A percentile compares a stretch with the other conserved stretches of the same genome.
Evolutionary conservation across 2,113 vertebrate species (phyloP).

Genomic region (Burhinus oedicnemus): DNA sequence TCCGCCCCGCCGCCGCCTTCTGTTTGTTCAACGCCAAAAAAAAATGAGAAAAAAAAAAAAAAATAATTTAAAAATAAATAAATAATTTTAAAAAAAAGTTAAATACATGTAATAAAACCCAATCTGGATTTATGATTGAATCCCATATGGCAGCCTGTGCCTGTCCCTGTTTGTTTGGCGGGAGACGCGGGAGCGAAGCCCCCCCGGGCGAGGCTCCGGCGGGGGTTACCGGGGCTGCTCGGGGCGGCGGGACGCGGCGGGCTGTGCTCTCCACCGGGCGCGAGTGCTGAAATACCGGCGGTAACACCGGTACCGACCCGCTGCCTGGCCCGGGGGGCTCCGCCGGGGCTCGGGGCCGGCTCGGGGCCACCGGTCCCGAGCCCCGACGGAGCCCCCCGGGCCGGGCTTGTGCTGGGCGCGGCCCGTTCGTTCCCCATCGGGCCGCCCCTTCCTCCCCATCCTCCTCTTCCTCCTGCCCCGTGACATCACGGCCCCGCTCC

Average conservation of each 20-base stretch:
- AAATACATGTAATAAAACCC: constrained; percentile 81
- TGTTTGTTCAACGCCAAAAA: constrained; percentile 81
- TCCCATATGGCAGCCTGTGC: constrained; percentile 81
- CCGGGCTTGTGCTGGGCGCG: not conserved
- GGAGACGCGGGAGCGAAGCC: not conserved
- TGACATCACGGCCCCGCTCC: not conserved
- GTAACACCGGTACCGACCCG: fast-evolving
- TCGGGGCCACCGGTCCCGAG: not conserved
- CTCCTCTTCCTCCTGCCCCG: not conserved
- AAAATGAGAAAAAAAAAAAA: constrained; percentile 66
- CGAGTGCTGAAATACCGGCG: constrained; percentile 44
- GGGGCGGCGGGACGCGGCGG: not conserved
- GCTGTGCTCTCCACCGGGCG: constrained; percentile 27
- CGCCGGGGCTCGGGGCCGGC: not conserved
- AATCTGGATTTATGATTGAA: constrained; percentile 80
- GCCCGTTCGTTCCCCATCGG: not conserved
- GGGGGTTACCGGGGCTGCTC: not conserved
- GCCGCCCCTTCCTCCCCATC: not conserved
- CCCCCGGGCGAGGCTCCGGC: not conserved
- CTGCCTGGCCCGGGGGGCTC: not conserved
- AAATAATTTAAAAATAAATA: not conserved
- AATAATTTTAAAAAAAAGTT: constrained; percentile 40
- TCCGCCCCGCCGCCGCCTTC: no score
- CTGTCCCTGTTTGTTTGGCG: constrained; percentile 13
- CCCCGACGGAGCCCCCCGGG: not conserved